Conservation (phyloP, 2,888 invertebrate species). For the Steinernema hermaphroditum region DNA sequence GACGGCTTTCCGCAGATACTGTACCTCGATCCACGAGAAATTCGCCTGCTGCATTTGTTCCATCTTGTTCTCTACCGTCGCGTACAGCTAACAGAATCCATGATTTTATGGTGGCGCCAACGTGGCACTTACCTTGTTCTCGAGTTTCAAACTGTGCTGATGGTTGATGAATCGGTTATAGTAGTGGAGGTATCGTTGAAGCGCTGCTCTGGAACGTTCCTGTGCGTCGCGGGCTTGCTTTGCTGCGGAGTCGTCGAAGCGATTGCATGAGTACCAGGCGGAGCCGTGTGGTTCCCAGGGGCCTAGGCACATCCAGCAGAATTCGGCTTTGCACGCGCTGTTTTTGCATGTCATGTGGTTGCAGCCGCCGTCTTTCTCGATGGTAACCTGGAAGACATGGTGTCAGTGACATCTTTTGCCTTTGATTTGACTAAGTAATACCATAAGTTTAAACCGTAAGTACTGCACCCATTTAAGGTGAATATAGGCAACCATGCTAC, state of each 20-base stretch:
- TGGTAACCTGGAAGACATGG: slow-evolving; percentile 69
- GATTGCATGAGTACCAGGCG: slow-evolving; percentile 84
- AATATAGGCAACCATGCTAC: background rate
- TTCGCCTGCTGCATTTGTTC: slow-evolving; percentile 99
- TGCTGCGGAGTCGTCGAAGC: slow-evolving; percentile 87
- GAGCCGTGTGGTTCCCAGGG: slow-evolving; percentile 98
- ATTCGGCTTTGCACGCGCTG: slow-evolving; percentile 88
- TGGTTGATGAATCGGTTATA: slow-evolving; percentile 99
- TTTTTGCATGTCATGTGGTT: slow-evolving; percentile 99
- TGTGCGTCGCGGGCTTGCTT: slow-evolving; percentile 93
- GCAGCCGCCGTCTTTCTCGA: slow-evolving; percentile 85
- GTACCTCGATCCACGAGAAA: slow-evolving; percentile 99
- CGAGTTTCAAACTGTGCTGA: slow-evolving; percentile 95
- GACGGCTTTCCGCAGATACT: slow-evolving; percentile 89
- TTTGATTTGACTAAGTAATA: too few relatives aligned
- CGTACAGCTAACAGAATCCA: slow-evolving; percentile 75
- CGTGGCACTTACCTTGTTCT: slow-evolving; percentile 71
- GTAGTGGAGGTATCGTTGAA: slow-evolving; percentile 94
- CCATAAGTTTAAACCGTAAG: too few relatives aligned
- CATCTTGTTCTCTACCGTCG: slow-evolving; percentile 94
- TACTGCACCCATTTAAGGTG: background rate
- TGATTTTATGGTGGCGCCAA: background rate
- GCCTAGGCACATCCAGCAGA: slow-evolving; percentile 98
- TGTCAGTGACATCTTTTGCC: too few relatives aligned
- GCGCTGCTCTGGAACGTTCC: slow-evolving; percentile 81